phyloP scores from a whole-genome alignment of 1,140 invertebrate genomes.

The Drosophila nikananu region DNA sequence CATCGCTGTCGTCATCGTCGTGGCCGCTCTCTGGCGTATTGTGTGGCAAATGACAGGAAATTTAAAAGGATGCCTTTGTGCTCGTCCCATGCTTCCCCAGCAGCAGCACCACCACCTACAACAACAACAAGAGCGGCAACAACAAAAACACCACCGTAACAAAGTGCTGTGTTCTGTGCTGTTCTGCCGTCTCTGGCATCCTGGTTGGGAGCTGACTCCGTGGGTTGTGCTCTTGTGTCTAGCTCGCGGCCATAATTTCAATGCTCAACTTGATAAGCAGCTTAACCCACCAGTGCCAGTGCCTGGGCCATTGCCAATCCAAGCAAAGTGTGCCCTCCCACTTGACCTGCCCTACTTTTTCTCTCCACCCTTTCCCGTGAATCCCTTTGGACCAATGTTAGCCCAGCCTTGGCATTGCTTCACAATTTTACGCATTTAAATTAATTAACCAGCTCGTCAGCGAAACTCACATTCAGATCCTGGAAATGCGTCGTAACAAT shows the following conservation, averaged over 20 bases:
- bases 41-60: slow-evolving; percentile 84
- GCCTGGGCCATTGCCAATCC: slow-evolving; percentile 14
- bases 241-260: slow-evolving; percentile 83
- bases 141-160: slow-evolving; percentile 64
- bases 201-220: slow-evolving; percentile 41
- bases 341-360: slow-evolving; percentile 44
- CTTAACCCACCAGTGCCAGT: slow-evolving; percentile 68
- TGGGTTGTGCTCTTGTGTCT: slow-evolving; percentile 70
- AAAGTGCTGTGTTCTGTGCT: slow-evolving; percentile 69
- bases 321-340: slow-evolving; percentile 42
- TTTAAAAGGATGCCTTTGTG: slow-evolving; percentile 84
- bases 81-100: slow-evolving; percentile 62
- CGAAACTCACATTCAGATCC: neutral
- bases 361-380: neutral
- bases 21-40: slow-evolving; percentile 79
- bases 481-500: neutral
- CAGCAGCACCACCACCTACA: slow-evolving; percentile 42
- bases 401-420: slow-evolving; percentile 65
- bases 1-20: slow-evolving; percentile 45
- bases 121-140: slow-evolving; percentile 28
- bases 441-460: slow-evolving; percentile 56
- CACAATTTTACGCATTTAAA: slow-evolving; percentile 75
- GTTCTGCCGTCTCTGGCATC: slow-evolving; percentile 44
- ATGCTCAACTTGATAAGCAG: slow-evolving; percentile 83
- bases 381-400: slow-evolving; percentile 54